These are phyloP conservation scores for Eupithecia abbreviata DNA, from an alignment of 2,888 invertebrate genomes.

Conservation along the genomic window DNA sequence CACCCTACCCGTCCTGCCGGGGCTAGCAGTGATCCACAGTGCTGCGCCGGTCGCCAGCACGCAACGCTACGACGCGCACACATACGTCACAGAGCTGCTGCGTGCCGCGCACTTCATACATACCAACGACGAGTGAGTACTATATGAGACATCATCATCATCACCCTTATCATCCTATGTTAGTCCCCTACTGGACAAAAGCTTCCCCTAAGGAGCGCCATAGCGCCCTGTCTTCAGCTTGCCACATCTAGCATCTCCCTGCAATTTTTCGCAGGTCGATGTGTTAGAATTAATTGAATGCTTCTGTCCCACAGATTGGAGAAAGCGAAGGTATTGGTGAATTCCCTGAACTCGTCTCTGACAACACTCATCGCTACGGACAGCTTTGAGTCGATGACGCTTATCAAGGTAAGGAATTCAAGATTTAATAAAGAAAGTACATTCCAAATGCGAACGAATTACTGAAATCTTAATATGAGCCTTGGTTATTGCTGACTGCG, in stretches of 20 bases:
- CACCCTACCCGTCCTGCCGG: slow-evolving; percentile 65
- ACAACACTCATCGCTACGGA: slow-evolving; percentile 91
- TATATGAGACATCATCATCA: no score
- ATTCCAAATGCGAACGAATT: neutral
- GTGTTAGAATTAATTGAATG: neutral
- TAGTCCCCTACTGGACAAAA: no score
- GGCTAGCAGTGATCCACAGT: slow-evolving; percentile 46
- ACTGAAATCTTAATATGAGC: neutral
- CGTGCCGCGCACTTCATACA: slow-evolving; percentile 72
- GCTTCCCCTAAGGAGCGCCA: no score
- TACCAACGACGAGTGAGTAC: slow-evolving; percentile 72
- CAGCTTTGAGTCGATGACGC: slow-evolving; percentile 88
- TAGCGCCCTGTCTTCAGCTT: no score
- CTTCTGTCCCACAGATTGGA: slow-evolving; percentile 69
- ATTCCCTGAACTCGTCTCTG: slow-evolving; percentile 87
- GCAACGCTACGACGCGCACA: slow-evolving; percentile 66
- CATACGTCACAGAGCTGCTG: slow-evolving; percentile 70
- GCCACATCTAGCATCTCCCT: no score
- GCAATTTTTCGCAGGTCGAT: no score
- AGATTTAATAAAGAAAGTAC: neutral
- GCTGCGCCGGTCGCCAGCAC: slow-evolving; percentile 32
- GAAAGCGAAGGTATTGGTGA: slow-evolving; percentile 85
- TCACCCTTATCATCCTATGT: no score
- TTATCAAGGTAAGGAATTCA: slow-evolving; percentile 83
- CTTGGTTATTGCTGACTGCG: neutral